Conservation (phyloP, 2,797 vertebrate species). For the Sebastes iracundus region DNA sequence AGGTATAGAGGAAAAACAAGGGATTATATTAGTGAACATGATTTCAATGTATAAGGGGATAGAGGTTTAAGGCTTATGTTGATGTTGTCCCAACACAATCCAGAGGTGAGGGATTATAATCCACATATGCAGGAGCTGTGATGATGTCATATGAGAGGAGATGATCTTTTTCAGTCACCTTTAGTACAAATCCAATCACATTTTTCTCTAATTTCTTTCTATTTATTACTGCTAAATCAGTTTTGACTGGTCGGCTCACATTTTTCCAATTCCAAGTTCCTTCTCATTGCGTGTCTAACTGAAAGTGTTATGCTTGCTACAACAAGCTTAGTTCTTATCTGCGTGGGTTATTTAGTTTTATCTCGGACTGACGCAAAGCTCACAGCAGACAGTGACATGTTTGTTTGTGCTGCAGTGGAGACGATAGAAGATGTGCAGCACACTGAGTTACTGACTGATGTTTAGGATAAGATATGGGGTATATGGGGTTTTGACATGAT, state of each 20-base stretch:
- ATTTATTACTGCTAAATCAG: neutral
- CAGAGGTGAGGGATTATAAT: constrained; percentile 16
- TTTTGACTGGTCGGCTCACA: neutral
- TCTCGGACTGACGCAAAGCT: constrained; percentile 34
- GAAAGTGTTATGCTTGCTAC: neutral
- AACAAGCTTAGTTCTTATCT: constrained; percentile 24
- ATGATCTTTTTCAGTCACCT: neutral
- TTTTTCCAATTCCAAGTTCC: neutral
- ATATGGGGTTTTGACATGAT: neutral
- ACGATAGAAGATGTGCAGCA: constrained; percentile 7
- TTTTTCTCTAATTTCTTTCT: neutral
- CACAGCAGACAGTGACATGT: neutral
- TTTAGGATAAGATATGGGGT: constrained; percentile 15
- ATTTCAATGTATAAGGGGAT: constrained; percentile 29
- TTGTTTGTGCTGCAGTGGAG: neutral
- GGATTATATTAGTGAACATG: constrained; percentile 27
- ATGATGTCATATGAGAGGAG: neutral
- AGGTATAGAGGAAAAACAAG: neutral
- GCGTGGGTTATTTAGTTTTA: constrained; percentile 12
- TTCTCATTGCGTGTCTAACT: neutral
- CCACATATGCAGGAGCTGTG: neutral
- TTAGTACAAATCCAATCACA: neutral
- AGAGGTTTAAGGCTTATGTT: constrained; percentile 23
- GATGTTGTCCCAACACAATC: constrained; percentile 47
- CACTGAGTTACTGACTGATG: neutral